Percentiles rank a stretch among this genome's conserved stretches.
Evolutionary conservation across 2,113 vertebrate species (phyloP).

Genomic region (Sakesphorus luctuosus): DNA sequence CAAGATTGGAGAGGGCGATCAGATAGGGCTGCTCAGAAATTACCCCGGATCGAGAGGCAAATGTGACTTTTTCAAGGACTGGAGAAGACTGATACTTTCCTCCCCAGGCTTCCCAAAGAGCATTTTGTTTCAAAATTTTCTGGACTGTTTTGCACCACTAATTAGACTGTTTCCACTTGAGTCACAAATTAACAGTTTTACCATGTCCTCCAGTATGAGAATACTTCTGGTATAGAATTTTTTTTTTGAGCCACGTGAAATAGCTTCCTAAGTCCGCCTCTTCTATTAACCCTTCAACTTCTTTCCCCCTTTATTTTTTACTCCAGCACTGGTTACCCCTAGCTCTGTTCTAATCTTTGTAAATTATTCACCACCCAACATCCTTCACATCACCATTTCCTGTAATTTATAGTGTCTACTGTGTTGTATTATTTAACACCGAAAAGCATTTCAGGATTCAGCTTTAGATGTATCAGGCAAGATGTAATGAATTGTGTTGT

Average conservation of each 20-base stretch:
- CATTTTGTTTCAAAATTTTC: background rate
- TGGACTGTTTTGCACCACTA: background rate
- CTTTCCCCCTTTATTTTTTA: background rate
- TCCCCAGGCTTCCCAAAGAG: background rate
- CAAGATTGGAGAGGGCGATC: background rate
- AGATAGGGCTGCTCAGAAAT: background rate
- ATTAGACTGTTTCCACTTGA: background rate
- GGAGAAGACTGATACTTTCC: background rate
- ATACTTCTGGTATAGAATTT: background rate
- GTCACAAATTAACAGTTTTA: background rate
- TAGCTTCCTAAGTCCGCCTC: background rate
- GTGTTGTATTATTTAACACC: slow-evolving; percentile 58
- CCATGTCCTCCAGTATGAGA: background rate
- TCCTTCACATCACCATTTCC: background rate
- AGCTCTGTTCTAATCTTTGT: background rate
- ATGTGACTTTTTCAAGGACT: background rate
- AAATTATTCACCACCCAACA: slow-evolving; percentile 47
- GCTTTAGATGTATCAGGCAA: slow-evolving; percentile 1
- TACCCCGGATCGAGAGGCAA: background rate
- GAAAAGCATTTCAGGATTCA: slow-evolving; percentile 26
- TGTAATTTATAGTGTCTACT: slow-evolving; percentile 42
- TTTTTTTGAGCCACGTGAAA: background rate
- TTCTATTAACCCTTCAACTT: background rate
- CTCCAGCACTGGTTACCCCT: background rate
- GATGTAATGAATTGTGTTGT: slow-evolving; percentile 26